Evolutionary conservation across 2,113 vertebrate species (phyloP), one percentile per base, ranked within the genome.

Genomic region (Atlantisia rogersi): DNA sequence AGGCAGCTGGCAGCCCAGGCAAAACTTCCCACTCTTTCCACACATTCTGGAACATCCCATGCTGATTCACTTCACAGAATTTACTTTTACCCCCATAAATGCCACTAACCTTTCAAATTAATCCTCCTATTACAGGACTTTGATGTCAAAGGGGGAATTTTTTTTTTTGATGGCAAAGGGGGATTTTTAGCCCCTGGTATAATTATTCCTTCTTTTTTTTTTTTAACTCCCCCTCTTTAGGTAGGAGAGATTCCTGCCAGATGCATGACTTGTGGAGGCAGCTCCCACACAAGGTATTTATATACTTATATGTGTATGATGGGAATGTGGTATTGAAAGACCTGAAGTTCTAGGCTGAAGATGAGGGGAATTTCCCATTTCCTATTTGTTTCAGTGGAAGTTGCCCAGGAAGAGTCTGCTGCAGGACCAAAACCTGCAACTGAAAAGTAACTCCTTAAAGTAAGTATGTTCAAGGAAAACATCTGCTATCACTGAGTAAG

Each of bases 61-160:
- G 92, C 91, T 90, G 94, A 94, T 97, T 97, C 92, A 97, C 95
- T 94, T 97, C 97, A 97, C 86, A 96, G 97, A 93, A 92, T 82
- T 97, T 95, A 82, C 97, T 97, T 97, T 96, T 97, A 97, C 97
- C 97, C 95, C 71, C 90, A 94, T 97, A 96, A 97, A 98, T 97
- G 96, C 97, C 97, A 96, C 95, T 97, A 96, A 97, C 95, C 94
- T 97, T 98, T 95, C 95, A 96, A 96, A 98, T 97, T 98, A 98
- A 98, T 97, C 97, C 91, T 97, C 94, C 90, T 94, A 97, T 98
- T 97, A 98, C 32, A 17, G 97, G 97, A 98, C 96, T 97, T 98
- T 98, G 98, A 98, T 98, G 97, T 98, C 83, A 92, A 97, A 96
- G 91, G 92, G 93, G 97, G 96, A 96, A 94, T 97, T 97, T 96